Evolutionary conservation across 1,140 invertebrate genomes (phyloP).

Genomic region (Apocrypta bakeri): DNA sequence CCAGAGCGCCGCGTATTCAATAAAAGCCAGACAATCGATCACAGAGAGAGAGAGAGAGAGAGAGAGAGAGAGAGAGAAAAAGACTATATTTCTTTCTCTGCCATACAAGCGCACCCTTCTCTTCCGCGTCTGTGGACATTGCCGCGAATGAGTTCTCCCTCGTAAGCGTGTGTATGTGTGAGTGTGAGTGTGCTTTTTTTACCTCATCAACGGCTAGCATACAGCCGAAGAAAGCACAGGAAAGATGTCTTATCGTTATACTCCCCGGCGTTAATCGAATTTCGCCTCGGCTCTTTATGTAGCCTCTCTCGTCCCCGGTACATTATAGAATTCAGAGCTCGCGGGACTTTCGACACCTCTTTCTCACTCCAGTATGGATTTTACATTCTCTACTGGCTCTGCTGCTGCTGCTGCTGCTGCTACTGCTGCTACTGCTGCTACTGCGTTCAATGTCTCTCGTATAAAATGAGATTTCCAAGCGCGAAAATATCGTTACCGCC

Average conservation of each 20-base stretch:
- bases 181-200: slow-evolving; percentile 29
- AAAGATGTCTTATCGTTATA: slow-evolving; percentile 50
- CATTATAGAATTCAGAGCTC: slow-evolving; percentile 34
- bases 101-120: not conserved
- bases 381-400: not conserved
- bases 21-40: slow-evolving; percentile 20
- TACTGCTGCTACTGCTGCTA: too few relatives aligned
- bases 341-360: slow-evolving; percentile 16
- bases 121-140: not conserved
- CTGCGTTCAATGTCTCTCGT: not conserved
- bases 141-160: slow-evolving; percentile 11
- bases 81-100: not conserved
- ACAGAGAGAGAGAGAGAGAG: not conserved
- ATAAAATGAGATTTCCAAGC: slow-evolving; percentile 37
- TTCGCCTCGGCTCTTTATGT: slow-evolving; percentile 44
- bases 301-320: not conserved
- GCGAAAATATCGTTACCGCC: not conserved
- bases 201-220: slow-evolving; percentile 27
- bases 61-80: too few relatives aligned
- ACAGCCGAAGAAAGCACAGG: slow-evolving; percentile 46
- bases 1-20: not conserved
- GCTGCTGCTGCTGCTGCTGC: too few relatives aligned
- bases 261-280: slow-evolving; percentile 46
- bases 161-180: not conserved
- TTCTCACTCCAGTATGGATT: slow-evolving; percentile 21